Conservation (phyloP, 2,797 vertebrate species). For the Typhlichthys eigenmanni region DNA sequence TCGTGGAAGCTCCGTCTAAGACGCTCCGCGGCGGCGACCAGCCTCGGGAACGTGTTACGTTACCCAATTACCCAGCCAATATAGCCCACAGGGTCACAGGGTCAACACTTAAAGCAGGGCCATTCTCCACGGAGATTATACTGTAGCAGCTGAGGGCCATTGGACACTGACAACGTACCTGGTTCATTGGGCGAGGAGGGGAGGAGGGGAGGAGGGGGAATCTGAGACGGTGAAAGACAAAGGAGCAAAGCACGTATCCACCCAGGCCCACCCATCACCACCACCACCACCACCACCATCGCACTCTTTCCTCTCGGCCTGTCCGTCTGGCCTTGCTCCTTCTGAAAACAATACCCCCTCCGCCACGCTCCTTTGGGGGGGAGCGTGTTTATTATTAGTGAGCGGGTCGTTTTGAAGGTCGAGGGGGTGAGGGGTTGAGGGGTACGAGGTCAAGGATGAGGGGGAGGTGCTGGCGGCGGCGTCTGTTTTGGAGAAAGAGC, state of each 20-base stretch:
- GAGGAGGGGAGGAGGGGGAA: constrained; percentile 23
- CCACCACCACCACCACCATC: constrained; percentile 5
- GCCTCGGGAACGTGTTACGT: constrained; percentile 37
- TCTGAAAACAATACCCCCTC: constrained; percentile 55
- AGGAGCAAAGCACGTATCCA: constrained; percentile 36
- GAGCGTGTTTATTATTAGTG: constrained; percentile 67
- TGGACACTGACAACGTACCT: constrained; percentile 36
- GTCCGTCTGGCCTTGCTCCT: constrained; percentile 44
- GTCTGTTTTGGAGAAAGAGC: constrained; percentile 68
- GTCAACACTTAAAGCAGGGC: constrained; percentile 17
- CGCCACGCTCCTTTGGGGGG: constrained; percentile 52
- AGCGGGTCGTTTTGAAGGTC: constrained; percentile 49
- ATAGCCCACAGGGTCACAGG: constrained; percentile 7
- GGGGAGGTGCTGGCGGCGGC: constrained; percentile 43
- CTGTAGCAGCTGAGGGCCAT: constrained; percentile 35
- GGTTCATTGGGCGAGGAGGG: constrained; percentile 25
- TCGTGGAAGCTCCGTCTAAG: constrained; percentile 46
- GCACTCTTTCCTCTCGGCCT: constrained; percentile 26
- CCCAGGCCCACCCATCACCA: constrained; percentile 28
- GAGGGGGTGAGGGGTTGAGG: constrained; percentile 48
- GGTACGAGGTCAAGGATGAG: constrained; percentile 64
- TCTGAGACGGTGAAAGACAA: constrained; percentile 49
- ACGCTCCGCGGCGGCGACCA: constrained; percentile 8
- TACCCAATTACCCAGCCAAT: constrained; percentile 43
- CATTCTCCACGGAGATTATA: constrained; percentile 25